Percentiles rank a stretch among this genome's conserved stretches.
Conservation (phyloP, 2,797 vertebrate species). For the Urosaurus nigricauda region DNA sequence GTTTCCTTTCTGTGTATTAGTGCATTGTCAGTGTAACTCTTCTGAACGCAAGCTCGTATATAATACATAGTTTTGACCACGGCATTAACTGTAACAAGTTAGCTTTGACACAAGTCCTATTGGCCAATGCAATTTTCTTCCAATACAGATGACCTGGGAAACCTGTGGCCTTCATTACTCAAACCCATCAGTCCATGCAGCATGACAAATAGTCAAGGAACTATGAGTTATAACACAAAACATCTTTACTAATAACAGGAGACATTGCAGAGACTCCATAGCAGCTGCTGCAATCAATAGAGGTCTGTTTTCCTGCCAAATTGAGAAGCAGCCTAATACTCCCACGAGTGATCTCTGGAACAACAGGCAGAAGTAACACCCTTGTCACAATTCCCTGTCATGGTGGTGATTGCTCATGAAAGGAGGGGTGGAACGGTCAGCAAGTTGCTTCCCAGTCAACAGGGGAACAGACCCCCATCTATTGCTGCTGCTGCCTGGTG, state of each 20-base stretch:
- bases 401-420: no score
- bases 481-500: no score
- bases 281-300: no score
- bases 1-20: no score
- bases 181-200: not conserved
- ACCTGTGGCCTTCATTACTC: not conserved
- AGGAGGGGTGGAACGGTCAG: no score
- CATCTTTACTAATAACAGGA: not conserved
- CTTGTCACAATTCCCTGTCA: no score
- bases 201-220: not conserved
- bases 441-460: no score
- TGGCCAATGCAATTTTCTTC: not conserved
- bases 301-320: no score
- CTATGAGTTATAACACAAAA: not conserved
- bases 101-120: not conserved
- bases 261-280: not conserved
- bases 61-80: not conserved
- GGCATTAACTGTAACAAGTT: not conserved
- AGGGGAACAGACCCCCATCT: no score
- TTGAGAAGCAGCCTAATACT: no score
- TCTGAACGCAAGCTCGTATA: not conserved
- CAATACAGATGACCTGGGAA: not conserved
- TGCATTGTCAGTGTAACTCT: not conserved
- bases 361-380: no score
- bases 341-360: no score